Percentiles rank a stretch among this genome's conserved stretches.
Conservation (phyloP, 1,140 invertebrate genomes). For the Pentalonia nigronervosa region DNA sequence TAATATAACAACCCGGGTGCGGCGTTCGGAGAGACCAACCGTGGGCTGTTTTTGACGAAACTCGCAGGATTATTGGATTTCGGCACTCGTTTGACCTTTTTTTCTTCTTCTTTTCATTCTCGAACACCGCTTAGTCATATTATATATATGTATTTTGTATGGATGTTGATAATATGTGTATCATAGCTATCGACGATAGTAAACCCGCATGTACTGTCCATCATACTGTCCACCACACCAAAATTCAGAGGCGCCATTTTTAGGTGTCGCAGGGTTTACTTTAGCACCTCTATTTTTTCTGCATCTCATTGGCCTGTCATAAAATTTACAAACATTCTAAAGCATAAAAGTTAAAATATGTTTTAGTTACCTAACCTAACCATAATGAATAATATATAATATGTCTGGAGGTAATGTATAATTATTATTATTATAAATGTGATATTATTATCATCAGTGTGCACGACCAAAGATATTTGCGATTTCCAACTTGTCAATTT, state of each 20-base stretch:
- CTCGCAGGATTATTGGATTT: slow-evolving; percentile 39
- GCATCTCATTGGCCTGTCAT: not conserved
- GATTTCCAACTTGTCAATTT: too few species aligned
- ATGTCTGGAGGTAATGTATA: too few species aligned
- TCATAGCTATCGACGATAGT: not conserved
- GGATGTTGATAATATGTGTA: not conserved
- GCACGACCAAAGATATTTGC: too few species aligned
- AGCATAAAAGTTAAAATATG: not conserved
- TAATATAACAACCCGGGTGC: not conserved
- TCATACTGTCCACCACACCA: not conserved
- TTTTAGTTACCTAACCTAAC: too few species aligned
- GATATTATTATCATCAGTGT: too few species aligned
- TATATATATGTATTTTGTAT: not conserved
- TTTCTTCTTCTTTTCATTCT: slow-evolving; percentile 1
- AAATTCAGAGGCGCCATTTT: not conserved
- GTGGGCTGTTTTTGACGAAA: slow-evolving; percentile 12
- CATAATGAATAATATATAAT: too few species aligned
- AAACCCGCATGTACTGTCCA: not conserved
- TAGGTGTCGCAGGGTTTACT: not conserved
- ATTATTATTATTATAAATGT: too few species aligned
- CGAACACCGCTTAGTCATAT: not conserved
- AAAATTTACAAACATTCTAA: not conserved
- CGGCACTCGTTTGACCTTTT: not conserved
- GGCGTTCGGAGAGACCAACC: not conserved
- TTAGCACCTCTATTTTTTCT: not conserved